Conservation (phyloP, 1,140 invertebrate species). For the Oppia nitens region DNA sequence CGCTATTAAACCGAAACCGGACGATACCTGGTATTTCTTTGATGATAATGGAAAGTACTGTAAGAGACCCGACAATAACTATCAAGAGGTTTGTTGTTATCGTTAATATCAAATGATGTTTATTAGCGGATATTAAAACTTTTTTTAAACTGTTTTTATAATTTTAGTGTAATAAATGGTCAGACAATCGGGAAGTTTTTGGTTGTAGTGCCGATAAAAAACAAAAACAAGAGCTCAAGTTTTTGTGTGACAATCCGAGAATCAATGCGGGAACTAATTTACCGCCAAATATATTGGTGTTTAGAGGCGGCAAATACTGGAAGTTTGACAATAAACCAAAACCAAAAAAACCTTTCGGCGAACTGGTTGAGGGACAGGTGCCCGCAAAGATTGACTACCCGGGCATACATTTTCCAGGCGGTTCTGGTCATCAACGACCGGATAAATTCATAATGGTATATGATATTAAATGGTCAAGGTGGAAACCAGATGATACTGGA, state of each 20-base stretch:
- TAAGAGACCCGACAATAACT: neutral
- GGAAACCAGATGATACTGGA: neutral
- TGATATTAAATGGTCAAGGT: neutral
- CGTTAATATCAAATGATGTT: neutral
- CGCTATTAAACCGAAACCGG: neutral
- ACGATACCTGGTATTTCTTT: neutral
- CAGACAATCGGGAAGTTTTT: neutral
- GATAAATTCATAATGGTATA: neutral
- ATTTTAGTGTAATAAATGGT: neutral
- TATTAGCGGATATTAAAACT: neutral
- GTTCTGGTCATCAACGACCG: neutral
- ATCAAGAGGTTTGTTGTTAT: neutral
- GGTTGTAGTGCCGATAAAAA: neutral
- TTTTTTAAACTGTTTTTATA: neutral
- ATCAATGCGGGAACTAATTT: neutral
- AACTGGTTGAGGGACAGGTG: neutral
- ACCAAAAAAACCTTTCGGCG: neutral
- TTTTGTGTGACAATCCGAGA: neutral
- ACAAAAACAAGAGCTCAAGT: neutral
- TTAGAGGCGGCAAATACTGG: neutral
- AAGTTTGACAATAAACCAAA: neutral
- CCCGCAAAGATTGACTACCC: neutral
- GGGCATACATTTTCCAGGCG: neutral
- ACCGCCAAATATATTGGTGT: neutral
- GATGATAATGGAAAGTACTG: neutral